Evolutionary conservation across 2,888 invertebrate genomes (phyloP).

Genomic region (Acleris emargana): DNA sequence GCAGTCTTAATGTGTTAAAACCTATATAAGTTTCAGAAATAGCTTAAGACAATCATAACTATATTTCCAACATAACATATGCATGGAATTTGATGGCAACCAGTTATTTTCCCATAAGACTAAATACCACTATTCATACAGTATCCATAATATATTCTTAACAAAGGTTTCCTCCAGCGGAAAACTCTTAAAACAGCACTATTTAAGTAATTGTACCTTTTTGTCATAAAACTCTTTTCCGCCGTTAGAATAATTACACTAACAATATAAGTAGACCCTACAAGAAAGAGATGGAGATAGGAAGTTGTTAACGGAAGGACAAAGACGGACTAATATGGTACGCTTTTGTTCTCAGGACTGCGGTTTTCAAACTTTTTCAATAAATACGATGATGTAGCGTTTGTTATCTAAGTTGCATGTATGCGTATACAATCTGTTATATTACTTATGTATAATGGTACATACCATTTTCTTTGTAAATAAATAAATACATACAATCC

Average conservation of each 20-base stretch:
- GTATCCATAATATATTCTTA: background rate
- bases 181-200: constrained; percentile 18
- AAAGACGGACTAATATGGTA: constrained; percentile 18
- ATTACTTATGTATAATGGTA: too few species aligned
- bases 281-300: constrained; percentile 26
- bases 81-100: background rate
- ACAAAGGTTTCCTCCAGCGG: constrained; percentile 21
- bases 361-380: constrained; percentile 18
- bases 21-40: too few species aligned
- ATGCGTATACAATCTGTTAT: too few species aligned
- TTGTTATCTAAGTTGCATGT: background rate
- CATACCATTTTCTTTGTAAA: too few species aligned
- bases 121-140: background rate
- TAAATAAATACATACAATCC: too few species aligned
- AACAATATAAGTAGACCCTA: constrained; percentile 27
- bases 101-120: constrained; percentile 1
- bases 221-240: constrained; percentile 18
- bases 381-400: background rate
- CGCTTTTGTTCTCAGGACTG: constrained; percentile 21
- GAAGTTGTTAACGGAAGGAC: constrained; percentile 11
- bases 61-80: background rate
- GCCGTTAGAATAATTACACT: constrained; percentile 26
- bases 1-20: too few species aligned
- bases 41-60: background rate
- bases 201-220: constrained; percentile 34